Conservation (phyloP, 2,888 invertebrate genomes). For the Abscondita cerata region DNA sequence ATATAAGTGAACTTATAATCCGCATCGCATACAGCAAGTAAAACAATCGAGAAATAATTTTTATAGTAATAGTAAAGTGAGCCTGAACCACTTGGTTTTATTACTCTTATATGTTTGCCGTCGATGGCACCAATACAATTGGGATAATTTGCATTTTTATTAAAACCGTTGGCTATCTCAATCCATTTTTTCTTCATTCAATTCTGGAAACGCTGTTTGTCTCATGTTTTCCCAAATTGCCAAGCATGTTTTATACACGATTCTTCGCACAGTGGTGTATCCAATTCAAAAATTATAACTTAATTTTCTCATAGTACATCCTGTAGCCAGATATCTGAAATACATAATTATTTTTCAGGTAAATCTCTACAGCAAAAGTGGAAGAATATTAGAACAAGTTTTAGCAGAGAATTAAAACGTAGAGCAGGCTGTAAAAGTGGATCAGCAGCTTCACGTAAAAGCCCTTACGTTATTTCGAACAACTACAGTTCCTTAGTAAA, state of each 20-base stretch:
- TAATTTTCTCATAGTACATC: conserved; percentile 9
- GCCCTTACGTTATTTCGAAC: conserved; percentile 44
- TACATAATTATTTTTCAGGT: conserved; percentile 34
- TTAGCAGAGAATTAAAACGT: conserved; percentile 38
- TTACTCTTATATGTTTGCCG: conserved; percentile 3
- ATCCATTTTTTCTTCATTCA: conserved; percentile 8
- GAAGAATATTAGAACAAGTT: conserved; percentile 41
- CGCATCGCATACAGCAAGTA: conserved; percentile 40
- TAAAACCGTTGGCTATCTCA: conserved; percentile 11
- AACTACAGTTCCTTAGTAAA: conserved; percentile 43
- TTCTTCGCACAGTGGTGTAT: conserved; percentile 10
- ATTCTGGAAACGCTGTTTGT: background rate
- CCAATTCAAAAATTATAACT: conserved; percentile 14
- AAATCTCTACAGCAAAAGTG: conserved; percentile 41
- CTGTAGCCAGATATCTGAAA: conserved; percentile 1
- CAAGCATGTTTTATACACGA: conserved; percentile 12
- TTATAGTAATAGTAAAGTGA: conserved; percentile 39
- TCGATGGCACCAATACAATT: conserved; percentile 15
- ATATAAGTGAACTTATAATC: background rate
- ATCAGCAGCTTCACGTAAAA: conserved; percentile 38
- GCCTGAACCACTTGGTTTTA: conserved; percentile 14
- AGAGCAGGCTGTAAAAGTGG: conserved; percentile 36
- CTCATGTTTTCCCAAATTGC: conserved; percentile 10
- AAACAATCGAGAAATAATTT: conserved; percentile 39
- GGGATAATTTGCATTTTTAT: conserved; percentile 20